Percentiles rank a stretch among this genome's conserved stretches.
Conservation (phyloP, 1,140 invertebrate genomes). For the Holcopasites calliopsidis region DNA sequence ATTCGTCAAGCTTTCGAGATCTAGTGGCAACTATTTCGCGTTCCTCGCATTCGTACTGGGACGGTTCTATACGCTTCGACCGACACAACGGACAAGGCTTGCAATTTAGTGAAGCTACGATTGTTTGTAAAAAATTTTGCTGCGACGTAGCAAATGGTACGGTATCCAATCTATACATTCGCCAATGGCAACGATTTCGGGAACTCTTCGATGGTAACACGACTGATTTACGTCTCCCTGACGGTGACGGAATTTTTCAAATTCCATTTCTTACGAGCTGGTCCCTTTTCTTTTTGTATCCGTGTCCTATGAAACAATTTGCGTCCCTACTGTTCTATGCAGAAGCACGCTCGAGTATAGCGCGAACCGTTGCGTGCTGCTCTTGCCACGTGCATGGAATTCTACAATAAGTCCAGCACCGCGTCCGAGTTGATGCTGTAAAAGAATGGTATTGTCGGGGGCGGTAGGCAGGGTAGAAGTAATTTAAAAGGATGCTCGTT, state of each 20-base stretch:
- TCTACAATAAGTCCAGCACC: not conserved
- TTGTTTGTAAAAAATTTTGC: not conserved
- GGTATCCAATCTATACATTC: not conserved
- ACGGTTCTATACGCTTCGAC: no score
- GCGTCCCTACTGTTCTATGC: not conserved
- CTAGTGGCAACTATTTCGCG: not conserved
- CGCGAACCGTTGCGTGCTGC: no score
- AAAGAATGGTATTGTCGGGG: not conserved
- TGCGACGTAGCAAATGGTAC: not conserved
- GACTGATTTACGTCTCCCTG: not conserved
- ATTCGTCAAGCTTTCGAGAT: constrained; percentile 16
- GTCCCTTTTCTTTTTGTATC: not conserved
- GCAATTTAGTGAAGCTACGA: not conserved
- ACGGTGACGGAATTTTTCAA: not conserved
- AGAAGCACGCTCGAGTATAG: no score
- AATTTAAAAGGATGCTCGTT: constrained; percentile 55
- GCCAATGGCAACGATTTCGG: not conserved
- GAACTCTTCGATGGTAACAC: not conserved
- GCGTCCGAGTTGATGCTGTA: constrained; percentile 10
- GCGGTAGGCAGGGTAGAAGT: not conserved
- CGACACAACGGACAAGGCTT: no score
- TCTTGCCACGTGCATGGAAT: not conserved
- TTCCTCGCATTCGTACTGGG: not conserved
- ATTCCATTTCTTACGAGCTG: not conserved
- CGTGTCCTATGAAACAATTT: not conserved